Evolutionary conservation across 2,113 vertebrate species (phyloP).

Genomic region (Aptenodytes patagonicus): DNA sequence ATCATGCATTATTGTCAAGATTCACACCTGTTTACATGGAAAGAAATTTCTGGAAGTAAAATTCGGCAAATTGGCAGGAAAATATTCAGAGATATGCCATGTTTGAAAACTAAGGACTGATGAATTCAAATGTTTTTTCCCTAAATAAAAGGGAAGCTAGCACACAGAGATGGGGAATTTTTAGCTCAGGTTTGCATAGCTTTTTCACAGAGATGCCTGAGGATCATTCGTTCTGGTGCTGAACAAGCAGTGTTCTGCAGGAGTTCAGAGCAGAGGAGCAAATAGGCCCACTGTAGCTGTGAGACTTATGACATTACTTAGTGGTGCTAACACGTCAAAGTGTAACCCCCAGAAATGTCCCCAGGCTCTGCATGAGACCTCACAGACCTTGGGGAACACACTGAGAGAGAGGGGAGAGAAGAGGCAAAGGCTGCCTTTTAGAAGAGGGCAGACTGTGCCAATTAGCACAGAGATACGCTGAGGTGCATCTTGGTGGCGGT

Average conservation of each 20-base stretch:
- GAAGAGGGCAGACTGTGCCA: neutral
- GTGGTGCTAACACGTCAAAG: neutral
- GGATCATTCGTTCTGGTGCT: neutral
- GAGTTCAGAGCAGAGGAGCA: neutral
- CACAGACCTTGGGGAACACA: neutral
- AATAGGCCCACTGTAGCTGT: neutral
- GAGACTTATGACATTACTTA: neutral
- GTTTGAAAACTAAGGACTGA: neutral
- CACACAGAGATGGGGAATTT: neutral
- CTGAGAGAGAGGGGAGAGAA: neutral
- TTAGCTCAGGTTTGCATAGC: neutral
- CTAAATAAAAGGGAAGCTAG: neutral
- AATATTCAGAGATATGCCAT: neutral
- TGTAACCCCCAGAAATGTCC: neutral
- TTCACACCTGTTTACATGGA: neutral
- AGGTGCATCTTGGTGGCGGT: neutral
- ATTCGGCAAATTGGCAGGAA: neutral
- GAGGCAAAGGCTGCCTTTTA: neutral
- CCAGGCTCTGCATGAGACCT: neutral
- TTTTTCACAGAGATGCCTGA: neutral
- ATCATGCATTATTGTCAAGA: neutral
- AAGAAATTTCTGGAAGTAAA: neutral
- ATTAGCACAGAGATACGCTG: neutral
- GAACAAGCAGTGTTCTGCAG: neutral
- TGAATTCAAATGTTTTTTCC: neutral